Evolutionary conservation across 1,140 invertebrate genomes (phyloP).

Genomic region (Elysia chlorotica): DNA sequence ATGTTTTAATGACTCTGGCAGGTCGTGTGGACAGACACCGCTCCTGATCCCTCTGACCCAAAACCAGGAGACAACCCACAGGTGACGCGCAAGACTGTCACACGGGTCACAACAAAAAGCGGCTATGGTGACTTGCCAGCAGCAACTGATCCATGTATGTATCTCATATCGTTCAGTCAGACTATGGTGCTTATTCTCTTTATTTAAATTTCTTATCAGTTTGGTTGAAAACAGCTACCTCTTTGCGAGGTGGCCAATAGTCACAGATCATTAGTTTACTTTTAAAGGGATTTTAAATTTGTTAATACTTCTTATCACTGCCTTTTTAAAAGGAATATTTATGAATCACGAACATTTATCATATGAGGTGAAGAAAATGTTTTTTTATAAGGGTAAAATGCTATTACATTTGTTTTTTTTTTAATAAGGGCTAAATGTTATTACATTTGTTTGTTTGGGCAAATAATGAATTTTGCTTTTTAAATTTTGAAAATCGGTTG

Average conservation of each 20-base stretch:
- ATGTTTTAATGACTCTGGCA: no score
- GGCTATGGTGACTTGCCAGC: constrained; percentile 33
- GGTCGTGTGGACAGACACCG: constrained; percentile 41
- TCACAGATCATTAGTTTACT: neutral
- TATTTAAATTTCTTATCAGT: neutral
- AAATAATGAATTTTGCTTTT: no score
- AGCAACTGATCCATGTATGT: constrained; percentile 31
- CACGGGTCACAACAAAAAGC: constrained; percentile 42
- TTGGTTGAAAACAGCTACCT: neutral
- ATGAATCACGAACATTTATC: no score
- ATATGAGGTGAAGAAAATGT: no score
- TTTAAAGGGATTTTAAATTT: neutral
- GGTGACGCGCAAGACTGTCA: constrained; percentile 44
- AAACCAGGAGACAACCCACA: constrained; percentile 37
- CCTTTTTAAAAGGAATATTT: no score
- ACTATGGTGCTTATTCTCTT: neutral
- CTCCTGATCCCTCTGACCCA: constrained; percentile 41
- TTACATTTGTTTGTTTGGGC: no score
- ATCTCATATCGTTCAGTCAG: neutral
- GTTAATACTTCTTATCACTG: neutral
- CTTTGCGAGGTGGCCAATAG: neutral
- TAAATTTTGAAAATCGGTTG: no score
- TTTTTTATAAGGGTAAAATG: no score
- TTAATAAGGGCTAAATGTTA: no score
- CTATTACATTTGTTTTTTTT: no score